Evolutionary conservation across 2,113 vertebrate species (phyloP).

Genomic region (Scartelaos histophorus): DNA sequence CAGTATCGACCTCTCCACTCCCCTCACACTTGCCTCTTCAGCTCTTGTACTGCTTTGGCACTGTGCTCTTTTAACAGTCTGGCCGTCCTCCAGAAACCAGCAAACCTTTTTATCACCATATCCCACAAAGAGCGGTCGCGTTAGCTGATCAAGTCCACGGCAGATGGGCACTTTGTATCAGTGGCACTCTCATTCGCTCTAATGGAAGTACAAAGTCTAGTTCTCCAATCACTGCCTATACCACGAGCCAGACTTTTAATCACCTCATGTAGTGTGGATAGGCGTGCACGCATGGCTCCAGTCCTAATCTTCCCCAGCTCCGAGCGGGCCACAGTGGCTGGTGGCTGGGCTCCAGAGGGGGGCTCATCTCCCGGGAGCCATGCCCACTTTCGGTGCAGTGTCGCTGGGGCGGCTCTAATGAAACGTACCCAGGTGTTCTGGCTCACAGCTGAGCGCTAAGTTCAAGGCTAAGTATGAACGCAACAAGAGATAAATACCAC

Average conservation of each 20-base stretch:
- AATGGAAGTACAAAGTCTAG: constrained; percentile 18
- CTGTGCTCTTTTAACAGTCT: not conserved
- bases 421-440: constrained; percentile 88
- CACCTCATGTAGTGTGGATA: constrained; percentile 54
- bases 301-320: constrained; percentile 70
- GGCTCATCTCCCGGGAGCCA: constrained; percentile 68
- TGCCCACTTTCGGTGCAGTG: constrained; percentile 67
- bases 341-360: constrained; percentile 56
- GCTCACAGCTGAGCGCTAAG: constrained; percentile 80
- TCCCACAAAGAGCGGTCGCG: not conserved
- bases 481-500: constrained; percentile 43
- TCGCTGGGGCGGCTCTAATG: constrained; percentile 84
- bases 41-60: not conserved
- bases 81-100: not conserved
- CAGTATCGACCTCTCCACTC: not conserved
- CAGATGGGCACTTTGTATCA: constrained; percentile 49
- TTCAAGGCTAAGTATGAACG: constrained; percentile 52
- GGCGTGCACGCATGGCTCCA: constrained; percentile 64
- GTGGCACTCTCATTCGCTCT: constrained; percentile 25
- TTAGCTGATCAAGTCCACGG: constrained; percentile 15
- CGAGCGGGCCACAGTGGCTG: constrained; percentile 67
- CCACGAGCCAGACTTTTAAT: constrained; percentile 66
- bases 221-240: constrained; percentile 27
- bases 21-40: not conserved
- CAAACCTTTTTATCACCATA: not conserved